These are phyloP conservation scores for Agrilus biguttatus DNA, from an alignment of 2,888 invertebrate genomes.

Conservation along the genomic window DNA sequence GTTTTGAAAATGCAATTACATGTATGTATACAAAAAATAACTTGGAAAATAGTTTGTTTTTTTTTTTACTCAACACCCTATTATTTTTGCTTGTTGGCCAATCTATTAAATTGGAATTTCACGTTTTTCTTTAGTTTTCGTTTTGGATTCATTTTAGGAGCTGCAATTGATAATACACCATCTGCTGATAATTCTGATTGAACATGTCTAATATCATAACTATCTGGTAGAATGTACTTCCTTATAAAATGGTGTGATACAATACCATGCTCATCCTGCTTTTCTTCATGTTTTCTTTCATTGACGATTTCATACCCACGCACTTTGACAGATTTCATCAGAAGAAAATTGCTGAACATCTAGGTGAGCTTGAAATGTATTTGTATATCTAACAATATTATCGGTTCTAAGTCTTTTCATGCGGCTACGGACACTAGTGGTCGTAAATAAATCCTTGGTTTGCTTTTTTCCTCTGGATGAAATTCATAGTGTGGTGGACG, in stretches of 20 bases:
- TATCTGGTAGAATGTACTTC: conserved; percentile 56
- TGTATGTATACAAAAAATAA: too few species aligned
- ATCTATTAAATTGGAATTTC: conserved; percentile 31
- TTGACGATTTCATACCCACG: conserved; percentile 53
- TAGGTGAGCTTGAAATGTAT: conserved; percentile 53
- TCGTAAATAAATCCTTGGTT: conserved; percentile 14
- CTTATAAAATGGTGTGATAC: conserved; percentile 60
- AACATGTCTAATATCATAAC: conserved; percentile 54
- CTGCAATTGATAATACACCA: conserved; percentile 52
- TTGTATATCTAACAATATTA: conserved; percentile 42
- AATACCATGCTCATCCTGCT: conserved; percentile 54
- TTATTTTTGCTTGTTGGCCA: conserved; percentile 11
- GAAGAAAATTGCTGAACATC: conserved; percentile 68
- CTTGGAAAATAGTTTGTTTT: too few species aligned
- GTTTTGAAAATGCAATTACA: too few species aligned
- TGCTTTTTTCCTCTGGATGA: conserved; percentile 2
- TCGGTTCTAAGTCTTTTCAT: conserved; percentile 10
- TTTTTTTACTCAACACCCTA: too few species aligned
- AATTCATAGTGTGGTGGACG: too few species aligned
- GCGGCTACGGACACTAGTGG: conserved; percentile 26
- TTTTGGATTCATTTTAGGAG: conserved; percentile 35
- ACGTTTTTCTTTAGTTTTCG: conserved; percentile 23
- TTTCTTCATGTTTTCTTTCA: conserved; percentile 63
- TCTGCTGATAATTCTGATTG: conserved; percentile 60
- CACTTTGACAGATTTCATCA: conserved; percentile 66